Evolutionary conservation across 2,113 vertebrate species (phyloP), one percentile per base, ranked within the genome.

Genomic region (Ancistrus triradiatus): DNA sequence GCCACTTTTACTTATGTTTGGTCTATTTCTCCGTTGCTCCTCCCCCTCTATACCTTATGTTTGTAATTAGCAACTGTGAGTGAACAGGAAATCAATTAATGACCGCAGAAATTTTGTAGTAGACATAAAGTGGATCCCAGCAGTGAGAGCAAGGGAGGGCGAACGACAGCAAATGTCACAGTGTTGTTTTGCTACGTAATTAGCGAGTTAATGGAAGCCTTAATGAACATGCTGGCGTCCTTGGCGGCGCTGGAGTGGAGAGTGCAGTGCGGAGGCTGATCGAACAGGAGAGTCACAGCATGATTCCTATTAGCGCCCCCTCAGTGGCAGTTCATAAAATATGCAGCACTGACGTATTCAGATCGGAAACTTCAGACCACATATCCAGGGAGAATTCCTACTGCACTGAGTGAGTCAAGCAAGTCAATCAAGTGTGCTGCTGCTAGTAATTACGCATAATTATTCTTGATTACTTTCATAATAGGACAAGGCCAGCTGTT

Each of bases 151-250:
- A 65, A 31, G n/a, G 56, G 56, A 59, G 55, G 55, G 28, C 27
- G 14, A 43, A 11, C 50, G 31, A 10, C 18, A 18, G 33, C 40
- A 35, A 78, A 74, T 19, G 3, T 37, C 60, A 70, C 65, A 28
- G 10, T 11, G 61, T 55, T 43, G 53, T 43, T 63, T 61, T 42
- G 56, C 67, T 38, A 18, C 59, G 65, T 76, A 70, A 81, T 82
- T 80, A 80, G 63, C 43, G 42, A 72, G 64, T 77, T 84, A 81
- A 84, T 81, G 77, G 75, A 69, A 72, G 64, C 31, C n/a, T 18
- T 79, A 79, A 84, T 79, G 74, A 78, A 61, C 58, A 31, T 21
- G 53, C 33, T 27, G 53, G 59, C 68, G 63, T 65, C 53, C 5
- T 8, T 71, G 66, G 70, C 69, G 17, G 17, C 24, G 35, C 14